phyloP scores from a whole-genome alignment of 2,113 vertebrate genomes.

The Leiothrix lutea region DNA sequence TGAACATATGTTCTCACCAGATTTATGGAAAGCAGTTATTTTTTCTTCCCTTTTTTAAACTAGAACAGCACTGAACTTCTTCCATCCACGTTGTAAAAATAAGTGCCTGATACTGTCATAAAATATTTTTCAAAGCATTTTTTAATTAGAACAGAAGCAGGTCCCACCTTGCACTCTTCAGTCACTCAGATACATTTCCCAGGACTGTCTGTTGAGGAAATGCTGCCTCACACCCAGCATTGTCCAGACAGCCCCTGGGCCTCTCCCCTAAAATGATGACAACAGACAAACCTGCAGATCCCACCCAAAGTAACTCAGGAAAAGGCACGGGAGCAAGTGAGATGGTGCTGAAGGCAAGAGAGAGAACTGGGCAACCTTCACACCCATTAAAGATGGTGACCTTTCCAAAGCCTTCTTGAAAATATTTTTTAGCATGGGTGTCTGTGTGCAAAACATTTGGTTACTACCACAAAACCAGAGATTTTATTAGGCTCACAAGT shows the following conservation, averaged over 20 bases:
- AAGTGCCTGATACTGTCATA: neutral
- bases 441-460: neutral
- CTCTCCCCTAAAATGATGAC: fast-evolving
- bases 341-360: neutral
- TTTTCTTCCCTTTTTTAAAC: neutral
- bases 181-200: neutral
- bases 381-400: fast-evolving
- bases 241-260: neutral
- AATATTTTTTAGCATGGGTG: neutral
- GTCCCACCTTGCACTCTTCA: neutral
- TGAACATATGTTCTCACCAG: conserved; percentile 7
- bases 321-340: neutral
- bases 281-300: neutral
- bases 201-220: neutral
- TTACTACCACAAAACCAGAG: neutral
- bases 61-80: neutral
- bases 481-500: neutral
- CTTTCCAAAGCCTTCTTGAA: fast-evolving
- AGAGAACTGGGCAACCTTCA: neutral
- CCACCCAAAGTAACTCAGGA: neutral
- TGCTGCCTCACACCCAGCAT: neutral
- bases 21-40: conserved; percentile 21
- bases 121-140: neutral
- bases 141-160: neutral
- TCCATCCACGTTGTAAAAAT: neutral